Base-by-base conservation (phyloP, 2,797 vertebrate species). In the Crax fasciolata region DNA sequence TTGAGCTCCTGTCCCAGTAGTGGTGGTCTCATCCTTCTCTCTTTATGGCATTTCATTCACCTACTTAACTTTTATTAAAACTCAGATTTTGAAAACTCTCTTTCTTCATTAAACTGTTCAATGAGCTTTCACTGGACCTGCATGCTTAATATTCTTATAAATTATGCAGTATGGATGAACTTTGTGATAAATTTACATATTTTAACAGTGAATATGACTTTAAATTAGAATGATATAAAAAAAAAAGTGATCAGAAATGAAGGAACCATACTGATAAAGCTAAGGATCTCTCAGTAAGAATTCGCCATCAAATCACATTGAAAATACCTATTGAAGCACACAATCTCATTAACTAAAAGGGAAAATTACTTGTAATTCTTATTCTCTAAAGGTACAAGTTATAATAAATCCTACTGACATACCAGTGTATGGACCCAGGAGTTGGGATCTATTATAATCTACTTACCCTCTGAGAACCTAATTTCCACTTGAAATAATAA, bases 401-500 rank as follows among this genome's bases (percentile, higher is more conserved):
- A 90, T 39, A 91, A 86, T 90, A 96, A 93, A 90, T 94, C 73
- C 77, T 87, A 71, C 55, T 70, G 73, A 65, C 59, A 89, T 82
- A 72, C 11, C 18, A 73, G n/a, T 67, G 57, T 43, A 75, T 30
- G 25, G 49, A 24, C 51, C 17, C 52, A 84, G 19, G 32, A 93
- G 58, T 44, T 49, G 43, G 57, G 83, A 95, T 62, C 89, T 70
- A 72, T 65, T 92, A 84, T 97, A 88, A 97, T 94, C 81, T 89
- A 82, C 62, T 94, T 97, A 83, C 17, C 65, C 62, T 91, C 52
- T 73, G 21, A 95, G 63, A 95, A 94, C 39, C 62, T 89, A 89
- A 89, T 96, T 93, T 94, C n/a, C 41, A 91, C 59, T 63, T 71
- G 66, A 67, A 94, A 96, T 86, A 95, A 93, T 84, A 95, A 93